These are phyloP conservation scores for Anser brachyrhynchus DNA, from an alignment of 2,113 vertebrate species.

Conservation along the genomic window DNA sequence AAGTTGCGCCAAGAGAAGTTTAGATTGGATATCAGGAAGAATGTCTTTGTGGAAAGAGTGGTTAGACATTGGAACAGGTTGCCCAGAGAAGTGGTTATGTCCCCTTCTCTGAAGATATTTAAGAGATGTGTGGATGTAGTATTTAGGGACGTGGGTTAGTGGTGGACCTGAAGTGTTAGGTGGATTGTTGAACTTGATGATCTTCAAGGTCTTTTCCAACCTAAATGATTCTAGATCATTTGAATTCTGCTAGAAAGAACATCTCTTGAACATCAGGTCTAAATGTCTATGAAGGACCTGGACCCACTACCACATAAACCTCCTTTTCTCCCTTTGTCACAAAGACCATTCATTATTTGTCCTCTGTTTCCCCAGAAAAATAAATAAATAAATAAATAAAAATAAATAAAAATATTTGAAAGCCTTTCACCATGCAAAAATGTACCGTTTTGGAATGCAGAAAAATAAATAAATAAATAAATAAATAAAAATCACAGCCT, in stretches of 20 bases:
- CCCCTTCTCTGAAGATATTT: too few relatives aligned
- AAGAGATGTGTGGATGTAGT: too few relatives aligned
- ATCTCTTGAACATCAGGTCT: not conserved
- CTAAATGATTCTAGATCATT: too few relatives aligned
- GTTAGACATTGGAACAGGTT: too few relatives aligned
- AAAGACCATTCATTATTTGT: not conserved
- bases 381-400: not conserved
- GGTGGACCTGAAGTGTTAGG: too few relatives aligned
- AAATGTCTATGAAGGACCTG: not conserved
- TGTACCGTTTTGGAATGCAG: not conserved
- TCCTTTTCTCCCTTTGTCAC: not conserved
- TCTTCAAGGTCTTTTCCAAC: too few relatives aligned
- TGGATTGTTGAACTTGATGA: too few relatives aligned
- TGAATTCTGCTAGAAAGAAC: not conserved
- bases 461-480: not conserved
- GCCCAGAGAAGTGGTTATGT: too few relatives aligned
- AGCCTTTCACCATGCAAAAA: not conserved
- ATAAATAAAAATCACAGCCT: not conserved
- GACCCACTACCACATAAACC: not conserved
- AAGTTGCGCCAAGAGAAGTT: too few relatives aligned
- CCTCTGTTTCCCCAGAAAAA: not conserved
- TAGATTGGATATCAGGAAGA: too few relatives aligned
- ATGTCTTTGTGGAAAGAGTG: too few relatives aligned
- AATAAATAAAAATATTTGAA: not conserved
- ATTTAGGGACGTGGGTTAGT: too few relatives aligned